These are phyloP conservation scores for Chlorospingus flavigularis DNA, from an alignment of 2,797 vertebrate genomes.

Conservation along the genomic window DNA sequence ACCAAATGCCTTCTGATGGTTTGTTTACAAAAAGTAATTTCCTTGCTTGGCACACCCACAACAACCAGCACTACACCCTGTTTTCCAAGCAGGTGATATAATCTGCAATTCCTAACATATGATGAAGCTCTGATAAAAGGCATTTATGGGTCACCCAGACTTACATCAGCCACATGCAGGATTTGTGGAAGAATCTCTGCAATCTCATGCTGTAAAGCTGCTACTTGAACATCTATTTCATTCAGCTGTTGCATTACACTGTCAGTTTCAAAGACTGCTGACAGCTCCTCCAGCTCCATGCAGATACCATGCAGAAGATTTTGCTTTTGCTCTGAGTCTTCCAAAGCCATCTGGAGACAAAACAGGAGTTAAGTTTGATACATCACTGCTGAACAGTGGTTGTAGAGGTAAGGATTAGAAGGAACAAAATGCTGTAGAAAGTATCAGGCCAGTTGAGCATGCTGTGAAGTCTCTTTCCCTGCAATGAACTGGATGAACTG, in stretches of 20 bases:
- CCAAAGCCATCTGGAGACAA: slow-evolving; percentile 83
- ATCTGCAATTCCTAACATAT: not conserved
- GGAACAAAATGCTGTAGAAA: not conserved
- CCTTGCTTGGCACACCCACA: not conserved
- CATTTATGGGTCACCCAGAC: slow-evolving; percentile 12
- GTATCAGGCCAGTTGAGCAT: not conserved
- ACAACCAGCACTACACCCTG: not conserved
- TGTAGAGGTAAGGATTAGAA: not conserved
- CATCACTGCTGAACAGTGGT: not conserved
- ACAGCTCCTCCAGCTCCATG: slow-evolving; percentile 82
- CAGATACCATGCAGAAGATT: slow-evolving; percentile 78
- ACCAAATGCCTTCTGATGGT: not conserved
- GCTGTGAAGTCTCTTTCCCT: not conserved
- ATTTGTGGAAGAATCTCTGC: slow-evolving; percentile 81
- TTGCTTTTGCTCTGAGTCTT: slow-evolving; percentile 88
- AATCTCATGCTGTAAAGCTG: slow-evolving; percentile 81
- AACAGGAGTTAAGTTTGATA: not conserved
- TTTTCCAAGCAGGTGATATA: not conserved
- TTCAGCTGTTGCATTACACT: slow-evolving; percentile 72
- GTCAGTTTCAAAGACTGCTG: slow-evolving; percentile 79
- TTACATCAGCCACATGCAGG: slow-evolving; percentile 85
- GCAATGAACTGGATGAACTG: not conserved
- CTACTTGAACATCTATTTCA: slow-evolving; percentile 77
- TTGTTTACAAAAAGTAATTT: not conserved
- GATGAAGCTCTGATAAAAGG: not conserved